Evolutionary conservation across 2,797 vertebrate species (phyloP).

Genomic region (Buceros bicornis): DNA sequence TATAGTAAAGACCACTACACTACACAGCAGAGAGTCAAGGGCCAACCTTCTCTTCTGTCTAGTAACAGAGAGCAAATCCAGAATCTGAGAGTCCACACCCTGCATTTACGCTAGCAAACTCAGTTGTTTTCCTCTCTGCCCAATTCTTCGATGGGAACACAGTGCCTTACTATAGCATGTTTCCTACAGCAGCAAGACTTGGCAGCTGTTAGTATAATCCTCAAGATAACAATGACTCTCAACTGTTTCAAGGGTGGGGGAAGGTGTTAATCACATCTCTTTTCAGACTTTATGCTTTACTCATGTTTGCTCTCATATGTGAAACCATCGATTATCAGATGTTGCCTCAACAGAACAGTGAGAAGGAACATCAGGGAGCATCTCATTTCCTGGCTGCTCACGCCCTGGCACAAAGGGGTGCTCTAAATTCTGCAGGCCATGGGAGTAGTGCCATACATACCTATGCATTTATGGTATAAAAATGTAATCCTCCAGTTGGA

Average conservation of each 20-base stretch:
- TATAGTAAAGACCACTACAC: background rate
- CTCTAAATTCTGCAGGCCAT: conserved; percentile 43
- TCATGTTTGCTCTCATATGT: conserved; percentile 60
- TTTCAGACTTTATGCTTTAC: conserved; percentile 28
- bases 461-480: background rate
- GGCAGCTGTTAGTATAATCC: background rate
- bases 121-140: accelerated
- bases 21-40: background rate
- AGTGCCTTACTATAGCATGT: background rate
- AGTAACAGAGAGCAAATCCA: background rate
- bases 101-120: background rate
- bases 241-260: background rate
- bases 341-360: conserved; percentile 62
- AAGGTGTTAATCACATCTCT: background rate
- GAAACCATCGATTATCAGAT: conserved; percentile 35
- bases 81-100: background rate
- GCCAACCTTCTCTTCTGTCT: background rate
- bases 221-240: background rate
- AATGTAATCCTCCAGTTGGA: background rate
- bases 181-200: background rate
- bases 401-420: background rate
- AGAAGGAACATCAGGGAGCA: conserved; percentile 40
- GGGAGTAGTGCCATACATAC: conserved; percentile 56
- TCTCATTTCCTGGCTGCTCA: conserved; percentile 18
- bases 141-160: background rate